These are phyloP conservation scores for Lasioglossum albipes DNA, from an alignment of 1,140 invertebrate species.

Conservation along the genomic window DNA sequence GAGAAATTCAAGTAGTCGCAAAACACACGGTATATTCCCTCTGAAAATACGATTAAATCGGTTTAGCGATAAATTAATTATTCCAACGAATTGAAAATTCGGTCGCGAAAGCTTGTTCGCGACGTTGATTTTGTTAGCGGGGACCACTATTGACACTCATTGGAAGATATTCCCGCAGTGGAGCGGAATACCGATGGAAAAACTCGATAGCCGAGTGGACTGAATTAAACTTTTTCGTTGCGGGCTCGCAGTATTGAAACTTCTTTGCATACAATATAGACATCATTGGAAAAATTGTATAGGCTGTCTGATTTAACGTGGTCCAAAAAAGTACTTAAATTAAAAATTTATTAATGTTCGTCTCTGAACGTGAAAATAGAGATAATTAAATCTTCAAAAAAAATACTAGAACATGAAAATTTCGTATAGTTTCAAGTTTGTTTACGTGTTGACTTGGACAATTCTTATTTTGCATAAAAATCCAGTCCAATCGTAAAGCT, in stretches of 20 bases:
- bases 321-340: too few relatives aligned
- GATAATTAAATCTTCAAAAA: too few relatives aligned
- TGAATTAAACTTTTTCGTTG: conserved; percentile 14
- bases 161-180: conserved; percentile 6
- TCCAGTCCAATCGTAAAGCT: too few relatives aligned
- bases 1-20: neutral
- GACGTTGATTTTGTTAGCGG: conserved; percentile 21
- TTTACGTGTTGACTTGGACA: too few relatives aligned
- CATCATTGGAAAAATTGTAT: neutral
- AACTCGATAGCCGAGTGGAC: conserved; percentile 12
- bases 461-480: too few relatives aligned
- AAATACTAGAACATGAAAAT: too few relatives aligned
- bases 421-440: too few relatives aligned
- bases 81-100: conserved; percentile 26
- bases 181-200: conserved; percentile 1
- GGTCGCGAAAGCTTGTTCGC: conserved; percentile 15
- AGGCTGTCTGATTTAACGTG: too few relatives aligned
- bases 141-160: conserved; percentile 27
- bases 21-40: neutral
- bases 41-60: conserved; percentile 12
- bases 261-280: neutral
- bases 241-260: neutral
- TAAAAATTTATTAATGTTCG: too few relatives aligned
- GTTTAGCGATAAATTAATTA: conserved; percentile 22
- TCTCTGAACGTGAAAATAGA: too few relatives aligned